phyloP scores from a whole-genome alignment of 1,140 invertebrate species.

The Ganaspis sp. region DNA sequence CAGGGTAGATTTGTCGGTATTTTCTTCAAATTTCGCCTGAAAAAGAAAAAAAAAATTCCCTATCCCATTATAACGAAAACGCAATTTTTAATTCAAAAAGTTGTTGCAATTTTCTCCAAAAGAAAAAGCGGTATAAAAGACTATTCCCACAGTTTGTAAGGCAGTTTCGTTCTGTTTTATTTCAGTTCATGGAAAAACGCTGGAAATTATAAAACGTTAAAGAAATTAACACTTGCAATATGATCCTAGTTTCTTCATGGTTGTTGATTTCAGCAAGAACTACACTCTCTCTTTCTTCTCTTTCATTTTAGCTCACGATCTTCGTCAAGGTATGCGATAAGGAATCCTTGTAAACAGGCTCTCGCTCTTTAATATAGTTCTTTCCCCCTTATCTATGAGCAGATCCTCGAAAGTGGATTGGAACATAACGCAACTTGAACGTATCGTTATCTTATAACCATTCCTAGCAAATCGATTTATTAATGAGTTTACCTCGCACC shows the following conservation, averaged over 20 bases:
- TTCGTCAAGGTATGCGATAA: constrained; percentile 19
- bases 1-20: too few species aligned
- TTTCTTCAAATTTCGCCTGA: too few species aligned
- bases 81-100: too few species aligned
- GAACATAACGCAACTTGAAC: not conserved
- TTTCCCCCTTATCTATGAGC: not conserved
- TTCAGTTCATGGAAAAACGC: not conserved
- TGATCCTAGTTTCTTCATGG: constrained; percentile 5
- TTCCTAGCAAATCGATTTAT: constrained; percentile 7
- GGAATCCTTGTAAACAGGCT: constrained; percentile 17
- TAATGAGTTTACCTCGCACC: not conserved
- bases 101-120: too few species aligned
- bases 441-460: not conserved
- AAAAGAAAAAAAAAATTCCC: too few species aligned
- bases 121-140: too few species aligned
- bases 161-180: not conserved
- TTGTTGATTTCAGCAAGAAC: constrained; percentile 19
- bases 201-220: not conserved
- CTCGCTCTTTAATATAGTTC: constrained; percentile 4
- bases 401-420: not conserved
- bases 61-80: too few species aligned
- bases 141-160: not conserved
- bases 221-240: constrained; percentile 14
- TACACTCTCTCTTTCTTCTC: constrained; percentile 21
- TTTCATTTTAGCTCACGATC: constrained; percentile 20